Conservation (phyloP, 2,888 invertebrate species). For the Pandemis corylana region DNA sequence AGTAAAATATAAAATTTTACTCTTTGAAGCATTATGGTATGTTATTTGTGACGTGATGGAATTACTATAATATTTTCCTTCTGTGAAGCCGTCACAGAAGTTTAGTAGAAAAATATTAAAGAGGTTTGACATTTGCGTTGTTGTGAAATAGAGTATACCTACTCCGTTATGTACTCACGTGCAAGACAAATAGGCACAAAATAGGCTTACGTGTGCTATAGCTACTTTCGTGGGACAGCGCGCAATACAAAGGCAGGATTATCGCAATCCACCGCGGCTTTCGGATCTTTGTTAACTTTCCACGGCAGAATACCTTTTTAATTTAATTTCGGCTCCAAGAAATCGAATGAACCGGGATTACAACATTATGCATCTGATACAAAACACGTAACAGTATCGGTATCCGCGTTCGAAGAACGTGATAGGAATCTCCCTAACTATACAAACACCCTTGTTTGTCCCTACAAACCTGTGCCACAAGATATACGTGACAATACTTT, state of each 20-base stretch:
- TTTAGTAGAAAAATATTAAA: not conserved
- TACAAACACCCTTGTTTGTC: slow-evolving; percentile 49
- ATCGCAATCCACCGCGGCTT: slow-evolving; percentile 33
- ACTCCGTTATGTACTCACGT: not conserved
- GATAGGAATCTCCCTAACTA: slow-evolving; percentile 57
- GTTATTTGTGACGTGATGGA: no score
- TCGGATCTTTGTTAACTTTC: slow-evolving; percentile 28
- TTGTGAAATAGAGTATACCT: not conserved
- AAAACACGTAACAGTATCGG: slow-evolving; percentile 63
- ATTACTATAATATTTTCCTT: not conserved
- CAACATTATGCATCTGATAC: slow-evolving; percentile 57
- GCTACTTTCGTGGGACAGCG: slow-evolving; percentile 2
- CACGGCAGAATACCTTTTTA: slow-evolving; percentile 28
- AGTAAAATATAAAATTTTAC: no score
- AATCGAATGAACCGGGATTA: slow-evolving; percentile 42
- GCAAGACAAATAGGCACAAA: slow-evolving; percentile 1
- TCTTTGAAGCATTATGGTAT: no score
- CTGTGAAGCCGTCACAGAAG: not conserved
- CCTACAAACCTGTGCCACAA: slow-evolving; percentile 59
- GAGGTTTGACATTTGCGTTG: not conserved
- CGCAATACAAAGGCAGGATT: slow-evolving; percentile 35
- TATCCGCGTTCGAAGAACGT: slow-evolving; percentile 62
- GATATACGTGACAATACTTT: slow-evolving; percentile 62
- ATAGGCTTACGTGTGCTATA: slow-evolving; percentile 7
- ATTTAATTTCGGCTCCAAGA: slow-evolving; percentile 33